Conservation (phyloP, 2,888 invertebrate species). For the Embidobia sp. region DNA sequence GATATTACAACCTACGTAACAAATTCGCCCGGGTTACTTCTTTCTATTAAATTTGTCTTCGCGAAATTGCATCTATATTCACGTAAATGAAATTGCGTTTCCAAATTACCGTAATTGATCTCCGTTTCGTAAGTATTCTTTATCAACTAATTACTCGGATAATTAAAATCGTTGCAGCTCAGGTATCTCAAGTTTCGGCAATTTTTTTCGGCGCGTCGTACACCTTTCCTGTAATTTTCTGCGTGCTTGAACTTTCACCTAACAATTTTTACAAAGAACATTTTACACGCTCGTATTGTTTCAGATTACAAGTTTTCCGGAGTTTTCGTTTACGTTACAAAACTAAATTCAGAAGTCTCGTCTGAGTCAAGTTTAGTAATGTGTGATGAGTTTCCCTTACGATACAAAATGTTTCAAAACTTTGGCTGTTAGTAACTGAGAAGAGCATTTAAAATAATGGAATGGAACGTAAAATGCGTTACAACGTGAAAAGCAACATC, state of each 20-base stretch:
- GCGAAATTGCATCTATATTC: conserved; percentile 19
- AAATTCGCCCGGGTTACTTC: conserved; percentile 17
- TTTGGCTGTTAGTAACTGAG: conserved; percentile 8
- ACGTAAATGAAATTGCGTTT: conserved; percentile 21
- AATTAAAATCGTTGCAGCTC: too few species aligned
- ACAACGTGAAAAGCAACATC: neutral
- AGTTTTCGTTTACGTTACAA: conserved; percentile 35
- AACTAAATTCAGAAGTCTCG: conserved; percentile 45
- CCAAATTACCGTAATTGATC: conserved; percentile 22
- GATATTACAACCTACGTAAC: conserved; percentile 32
- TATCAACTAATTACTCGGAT: too few species aligned
- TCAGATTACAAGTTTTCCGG: conserved; percentile 23
- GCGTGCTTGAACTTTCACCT: too few species aligned
- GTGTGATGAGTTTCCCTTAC: conserved; percentile 18
- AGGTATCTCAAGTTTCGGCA: too few species aligned
- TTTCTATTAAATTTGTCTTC: conserved; percentile 30
- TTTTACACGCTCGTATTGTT: conserved; percentile 13
- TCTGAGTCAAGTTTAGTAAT: conserved; percentile 41
- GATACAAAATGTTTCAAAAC: conserved; percentile 31
- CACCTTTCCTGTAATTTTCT: too few species aligned
- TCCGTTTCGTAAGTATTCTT: too few species aligned
- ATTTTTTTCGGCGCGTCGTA: too few species aligned
- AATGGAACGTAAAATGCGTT: conserved; percentile 2
- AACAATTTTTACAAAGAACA: neutral
- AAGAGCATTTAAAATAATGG: conserved; percentile 19